A percentile compares a stretch with the other conserved stretches of the same genome.
These are phyloP conservation scores for Philopotamus ludificatus DNA, from an alignment of 1,140 invertebrate species.

Conservation along the genomic window DNA sequence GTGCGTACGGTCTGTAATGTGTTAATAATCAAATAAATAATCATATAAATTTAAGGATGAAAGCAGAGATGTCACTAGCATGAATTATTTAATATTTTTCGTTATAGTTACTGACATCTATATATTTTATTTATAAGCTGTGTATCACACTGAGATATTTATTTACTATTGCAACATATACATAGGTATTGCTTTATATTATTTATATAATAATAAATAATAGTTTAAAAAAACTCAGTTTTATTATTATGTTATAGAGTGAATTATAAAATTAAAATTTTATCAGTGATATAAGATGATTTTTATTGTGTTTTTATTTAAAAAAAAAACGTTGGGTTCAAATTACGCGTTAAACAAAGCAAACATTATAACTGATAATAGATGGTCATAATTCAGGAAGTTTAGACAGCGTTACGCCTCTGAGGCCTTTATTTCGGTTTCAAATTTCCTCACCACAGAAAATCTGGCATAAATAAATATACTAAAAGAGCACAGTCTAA, in stretches of 20 bases:
- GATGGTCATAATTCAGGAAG: slow-evolving; percentile 25
- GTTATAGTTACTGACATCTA: too few relatives aligned
- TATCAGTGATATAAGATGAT: not conserved
- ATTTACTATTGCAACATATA: not conserved
- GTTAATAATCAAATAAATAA: too few relatives aligned
- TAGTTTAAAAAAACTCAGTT: not conserved
- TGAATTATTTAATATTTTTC: too few relatives aligned
- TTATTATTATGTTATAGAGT: not conserved
- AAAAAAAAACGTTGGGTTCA: not conserved
- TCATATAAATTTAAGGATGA: too few relatives aligned
- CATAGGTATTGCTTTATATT: not conserved
- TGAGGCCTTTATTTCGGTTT: slow-evolving; percentile 20
- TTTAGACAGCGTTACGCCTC: slow-evolving; percentile 28
- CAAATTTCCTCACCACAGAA: slow-evolving; percentile 7
- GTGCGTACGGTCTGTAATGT: too few relatives aligned
- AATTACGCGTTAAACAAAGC: slow-evolving; percentile 23
- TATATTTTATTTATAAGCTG: too few relatives aligned
- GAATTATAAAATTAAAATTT: not conserved
- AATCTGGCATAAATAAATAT: not conserved
- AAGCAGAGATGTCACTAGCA: too few relatives aligned
- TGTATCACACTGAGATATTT: not conserved
- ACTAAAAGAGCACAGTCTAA: not conserved
- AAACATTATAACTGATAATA: slow-evolving; percentile 30
- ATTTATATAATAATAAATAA: not conserved
- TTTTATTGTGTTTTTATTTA: not conserved